A percentile compares a stretch with the other conserved stretches of the same genome.
Conservation (phyloP, 2,113 vertebrate species). For the Lepisosteus osseus region DNA sequence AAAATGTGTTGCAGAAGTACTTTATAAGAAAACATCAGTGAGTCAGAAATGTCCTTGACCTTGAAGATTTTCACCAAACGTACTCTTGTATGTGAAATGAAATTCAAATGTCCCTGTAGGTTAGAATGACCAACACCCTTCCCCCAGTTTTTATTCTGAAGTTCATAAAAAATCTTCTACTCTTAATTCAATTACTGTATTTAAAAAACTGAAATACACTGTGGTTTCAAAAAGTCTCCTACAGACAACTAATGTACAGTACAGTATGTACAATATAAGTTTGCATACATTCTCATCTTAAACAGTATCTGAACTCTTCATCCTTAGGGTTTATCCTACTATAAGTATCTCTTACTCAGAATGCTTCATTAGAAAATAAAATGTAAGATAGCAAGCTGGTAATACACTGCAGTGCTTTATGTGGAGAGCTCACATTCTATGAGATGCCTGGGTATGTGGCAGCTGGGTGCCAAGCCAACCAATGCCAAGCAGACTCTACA, state of each 20-base stretch:
- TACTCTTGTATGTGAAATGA: background rate
- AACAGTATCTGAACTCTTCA: background rate
- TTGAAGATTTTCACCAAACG: background rate
- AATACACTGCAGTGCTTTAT: too few species aligned
- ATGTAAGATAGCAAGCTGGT: background rate
- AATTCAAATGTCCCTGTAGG: background rate
- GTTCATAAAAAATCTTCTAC: background rate
- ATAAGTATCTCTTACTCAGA: background rate
- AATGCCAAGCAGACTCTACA: too few species aligned
- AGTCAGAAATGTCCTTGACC: conserved; percentile 3
- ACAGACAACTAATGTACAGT: background rate
- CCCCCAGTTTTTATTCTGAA: background rate
- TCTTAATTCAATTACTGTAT: conserved; percentile 6
- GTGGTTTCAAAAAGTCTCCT: conserved; percentile 1
- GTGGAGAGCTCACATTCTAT: too few species aligned
- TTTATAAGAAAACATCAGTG: background rate
- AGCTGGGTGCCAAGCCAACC: too few species aligned
- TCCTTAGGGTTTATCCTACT: background rate
- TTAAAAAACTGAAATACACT: background rate
- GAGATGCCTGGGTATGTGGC: too few species aligned
- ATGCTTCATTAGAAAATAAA: conserved; percentile 1
- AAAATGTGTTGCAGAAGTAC: too few species aligned
- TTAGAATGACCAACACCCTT: background rate
- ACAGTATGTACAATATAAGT: background rate
- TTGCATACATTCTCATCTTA: conserved; percentile 10